Evolutionary conservation across 2,888 invertebrate genomes (phyloP).

Genomic region (Lithosia quadra): DNA sequence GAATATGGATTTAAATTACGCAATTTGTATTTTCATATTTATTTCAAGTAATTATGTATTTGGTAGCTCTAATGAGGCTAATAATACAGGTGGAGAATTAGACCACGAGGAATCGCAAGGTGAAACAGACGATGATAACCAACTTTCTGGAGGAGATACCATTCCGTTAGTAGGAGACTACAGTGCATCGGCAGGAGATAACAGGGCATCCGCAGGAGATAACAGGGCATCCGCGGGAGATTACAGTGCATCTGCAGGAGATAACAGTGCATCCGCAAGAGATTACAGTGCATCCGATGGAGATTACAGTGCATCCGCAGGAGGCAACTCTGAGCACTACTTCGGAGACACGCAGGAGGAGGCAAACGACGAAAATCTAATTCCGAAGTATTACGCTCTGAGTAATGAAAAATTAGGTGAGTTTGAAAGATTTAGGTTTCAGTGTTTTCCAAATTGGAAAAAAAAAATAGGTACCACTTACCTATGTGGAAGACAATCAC

Average conservation of each 20-base stretch:
- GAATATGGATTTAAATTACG: constrained; percentile 5
- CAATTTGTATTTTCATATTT: constrained; percentile 1
- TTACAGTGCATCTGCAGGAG: neutral
- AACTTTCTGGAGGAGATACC: neutral
- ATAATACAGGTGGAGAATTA: neutral
- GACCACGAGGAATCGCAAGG: neutral
- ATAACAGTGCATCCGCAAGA: neutral
- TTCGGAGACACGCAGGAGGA: too few species aligned
- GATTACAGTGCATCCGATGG: neutral
- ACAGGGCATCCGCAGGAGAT: neutral
- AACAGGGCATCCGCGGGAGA: neutral
- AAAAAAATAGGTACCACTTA: too few species aligned
- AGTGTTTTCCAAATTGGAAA: too few species aligned
- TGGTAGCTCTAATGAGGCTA: neutral
- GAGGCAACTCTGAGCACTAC: too few species aligned
- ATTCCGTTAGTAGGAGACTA: neutral
- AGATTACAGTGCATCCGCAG: too few species aligned
- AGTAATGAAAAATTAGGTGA: neutral
- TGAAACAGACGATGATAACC: neutral
- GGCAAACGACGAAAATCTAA: too few species aligned
- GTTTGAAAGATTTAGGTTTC: neutral
- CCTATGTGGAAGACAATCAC: too few species aligned
- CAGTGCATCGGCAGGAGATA: neutral
- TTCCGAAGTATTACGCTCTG: too few species aligned
- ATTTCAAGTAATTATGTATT: neutral